These are phyloP conservation scores for Adelosebastes latens DNA, from an alignment of 2,797 vertebrate species.

Conservation along the genomic window DNA sequence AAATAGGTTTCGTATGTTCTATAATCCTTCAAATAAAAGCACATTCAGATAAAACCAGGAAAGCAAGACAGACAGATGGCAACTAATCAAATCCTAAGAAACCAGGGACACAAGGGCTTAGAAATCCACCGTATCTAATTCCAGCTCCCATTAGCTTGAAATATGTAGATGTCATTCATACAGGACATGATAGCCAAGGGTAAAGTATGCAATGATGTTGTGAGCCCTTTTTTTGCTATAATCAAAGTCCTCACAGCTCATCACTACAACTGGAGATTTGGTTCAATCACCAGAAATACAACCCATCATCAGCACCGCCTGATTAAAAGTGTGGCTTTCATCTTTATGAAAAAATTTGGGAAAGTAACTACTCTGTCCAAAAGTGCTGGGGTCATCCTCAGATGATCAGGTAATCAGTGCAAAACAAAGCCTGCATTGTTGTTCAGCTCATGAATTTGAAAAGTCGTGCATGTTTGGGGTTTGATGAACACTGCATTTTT, in stretches of 20 bases:
- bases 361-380: constrained; percentile 9
- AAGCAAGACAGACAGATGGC: background rate
- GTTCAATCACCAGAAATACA: constrained; percentile 31
- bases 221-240: constrained; percentile 8
- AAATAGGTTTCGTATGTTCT: background rate
- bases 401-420: constrained; percentile 20
- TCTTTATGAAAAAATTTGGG: constrained; percentile 26
- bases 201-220: constrained; percentile 24
- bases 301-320: constrained; percentile 12
- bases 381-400: background rate
- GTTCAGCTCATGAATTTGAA: constrained; percentile 19
- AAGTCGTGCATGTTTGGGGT: constrained; percentile 12
- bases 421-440: constrained; percentile 27
- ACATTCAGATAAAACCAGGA: background rate
- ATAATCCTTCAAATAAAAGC: constrained; percentile 11
- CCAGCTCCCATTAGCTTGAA: constrained; percentile 16
- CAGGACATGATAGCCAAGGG: constrained; percentile 9
- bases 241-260: constrained; percentile 28
- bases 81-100: constrained; percentile 7
- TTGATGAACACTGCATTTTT: constrained; percentile 13
- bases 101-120: background rate
- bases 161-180: constrained; percentile 20
- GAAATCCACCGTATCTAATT: background rate
- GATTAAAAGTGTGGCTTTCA: constrained; percentile 47
- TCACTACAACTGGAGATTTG: constrained; percentile 25